Evolutionary conservation across 2,797 vertebrate species (phyloP).

Genomic region (Cirrhinus molitorella): DNA sequence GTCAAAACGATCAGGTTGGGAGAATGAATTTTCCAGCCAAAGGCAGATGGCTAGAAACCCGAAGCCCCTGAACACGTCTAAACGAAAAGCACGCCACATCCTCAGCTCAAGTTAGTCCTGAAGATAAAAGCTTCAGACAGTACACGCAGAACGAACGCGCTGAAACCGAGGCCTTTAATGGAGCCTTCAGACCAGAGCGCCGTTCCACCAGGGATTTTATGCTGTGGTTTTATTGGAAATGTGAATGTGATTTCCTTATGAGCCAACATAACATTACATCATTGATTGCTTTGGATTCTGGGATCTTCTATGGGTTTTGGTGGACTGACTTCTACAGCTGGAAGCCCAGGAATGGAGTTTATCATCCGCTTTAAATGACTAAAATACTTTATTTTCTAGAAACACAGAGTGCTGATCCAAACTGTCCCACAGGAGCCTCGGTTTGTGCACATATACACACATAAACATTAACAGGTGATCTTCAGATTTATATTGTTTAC

Average conservation of each 20-base stretch:
- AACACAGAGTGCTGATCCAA: background rate
- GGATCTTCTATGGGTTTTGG: background rate
- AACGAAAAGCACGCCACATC: background rate
- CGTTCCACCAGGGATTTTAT: slow-evolving; percentile 19
- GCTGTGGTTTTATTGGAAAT: slow-evolving; percentile 2
- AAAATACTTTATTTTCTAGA: slow-evolving; percentile 9
- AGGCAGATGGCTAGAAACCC: slow-evolving; percentile 7
- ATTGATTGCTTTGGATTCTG: background rate
- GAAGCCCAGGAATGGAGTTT: background rate
- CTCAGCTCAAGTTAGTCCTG: background rate
- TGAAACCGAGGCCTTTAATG: slow-evolving; percentile 16
- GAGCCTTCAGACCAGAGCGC: background rate
- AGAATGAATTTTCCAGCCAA: background rate
- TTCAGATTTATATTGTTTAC: background rate
- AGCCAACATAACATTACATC: background rate
- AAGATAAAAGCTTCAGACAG: slow-evolving; percentile 13
- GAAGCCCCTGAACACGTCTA: background rate
- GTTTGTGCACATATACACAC: background rate
- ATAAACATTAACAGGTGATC: background rate
- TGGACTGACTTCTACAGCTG: background rate
- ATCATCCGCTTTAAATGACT: background rate
- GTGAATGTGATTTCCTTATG: slow-evolving; percentile 26
- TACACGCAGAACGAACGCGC: background rate
- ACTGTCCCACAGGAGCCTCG: background rate
- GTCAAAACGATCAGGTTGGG: slow-evolving; percentile 11